Percentiles rank a stretch among this genome's conserved stretches.
Evolutionary conservation across 30 jellyfish, hydroid and myxozoan genomes (phyloP).

Genomic region (Hydra vulgaris): DNA sequence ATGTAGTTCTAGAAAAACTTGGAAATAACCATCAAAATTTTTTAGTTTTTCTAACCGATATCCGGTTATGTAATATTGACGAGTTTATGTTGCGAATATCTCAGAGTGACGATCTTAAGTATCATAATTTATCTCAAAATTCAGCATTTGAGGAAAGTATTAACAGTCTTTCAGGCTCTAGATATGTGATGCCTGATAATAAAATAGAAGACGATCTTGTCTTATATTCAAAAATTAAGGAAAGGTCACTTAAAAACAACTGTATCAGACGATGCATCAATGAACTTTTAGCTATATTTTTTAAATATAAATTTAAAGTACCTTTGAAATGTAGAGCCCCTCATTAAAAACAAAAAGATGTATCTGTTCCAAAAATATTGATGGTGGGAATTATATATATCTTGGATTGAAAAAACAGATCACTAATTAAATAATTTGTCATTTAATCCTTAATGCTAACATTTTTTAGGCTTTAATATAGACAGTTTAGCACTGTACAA

Average conservation of each 20-base stretch:
- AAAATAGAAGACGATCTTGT: neutral
- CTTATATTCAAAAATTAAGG: neutral
- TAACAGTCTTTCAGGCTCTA: neutral
- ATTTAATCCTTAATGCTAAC: neutral
- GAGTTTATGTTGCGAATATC: neutral
- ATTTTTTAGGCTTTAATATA: neutral
- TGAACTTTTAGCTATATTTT: neutral
- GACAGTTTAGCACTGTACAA: neutral
- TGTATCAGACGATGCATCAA: neutral
- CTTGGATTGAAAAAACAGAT: neutral
- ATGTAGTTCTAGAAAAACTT: neutral
- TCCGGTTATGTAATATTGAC: neutral
- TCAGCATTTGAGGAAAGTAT: neutral
- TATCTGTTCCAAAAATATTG: neutral
- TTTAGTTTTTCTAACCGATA: neutral
- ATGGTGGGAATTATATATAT: neutral
- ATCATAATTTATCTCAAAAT: neutral
- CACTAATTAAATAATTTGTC: neutral
- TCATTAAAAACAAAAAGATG: neutral
- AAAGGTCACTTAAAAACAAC: neutral
- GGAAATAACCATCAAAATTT: neutral
- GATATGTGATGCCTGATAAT: neutral
- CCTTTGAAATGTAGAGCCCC: neutral
- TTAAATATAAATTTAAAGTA: neutral
- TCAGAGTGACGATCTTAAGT: neutral